Percentiles rank a stretch among this genome's conserved stretches.
phyloP scores from a whole-genome alignment of 2,888 invertebrate species.

The Ischnus inquisitorius region DNA sequence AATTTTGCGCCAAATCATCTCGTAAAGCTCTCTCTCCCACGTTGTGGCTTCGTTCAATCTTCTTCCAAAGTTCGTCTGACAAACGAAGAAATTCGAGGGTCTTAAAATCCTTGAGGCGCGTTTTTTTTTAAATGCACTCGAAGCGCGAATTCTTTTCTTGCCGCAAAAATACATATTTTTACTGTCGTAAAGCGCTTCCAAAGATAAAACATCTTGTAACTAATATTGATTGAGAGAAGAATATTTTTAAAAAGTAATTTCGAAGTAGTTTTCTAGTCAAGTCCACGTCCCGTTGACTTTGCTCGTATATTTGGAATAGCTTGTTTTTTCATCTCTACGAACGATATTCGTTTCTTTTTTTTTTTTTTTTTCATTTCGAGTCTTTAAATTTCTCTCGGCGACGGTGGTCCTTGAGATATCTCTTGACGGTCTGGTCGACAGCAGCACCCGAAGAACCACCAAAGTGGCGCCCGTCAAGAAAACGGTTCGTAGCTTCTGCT shows the following conservation, averaged over 20 bases:
- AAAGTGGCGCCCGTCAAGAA: slow-evolving; percentile 49
- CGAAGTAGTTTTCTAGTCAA: background rate
- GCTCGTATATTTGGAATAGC: background rate
- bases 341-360: background rate
- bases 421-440: slow-evolving; percentile 8
- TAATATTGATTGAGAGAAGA: no score
- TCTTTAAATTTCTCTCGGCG: slow-evolving; percentile 33
- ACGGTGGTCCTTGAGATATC: slow-evolving; percentile 33
- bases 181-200: no score
- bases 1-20: slow-evolving; percentile 64
- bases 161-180: no score
- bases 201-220: no score
- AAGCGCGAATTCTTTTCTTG: no score
- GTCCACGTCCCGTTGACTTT: background rate
- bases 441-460: slow-evolving; percentile 20
- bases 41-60: slow-evolving; percentile 37
- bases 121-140: background rate
- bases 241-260: no score
- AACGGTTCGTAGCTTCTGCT: slow-evolving; percentile 16
- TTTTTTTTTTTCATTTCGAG: slow-evolving; percentile 13
- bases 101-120: background rate
- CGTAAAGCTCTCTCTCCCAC: slow-evolving; percentile 43
- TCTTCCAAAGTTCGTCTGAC: slow-evolving; percentile 39
- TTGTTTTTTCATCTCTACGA: background rate
- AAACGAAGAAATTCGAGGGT: background rate